phyloP scores from a whole-genome alignment of 2,888 invertebrate species.

The Amblyjoppa fuscipennis region DNA sequence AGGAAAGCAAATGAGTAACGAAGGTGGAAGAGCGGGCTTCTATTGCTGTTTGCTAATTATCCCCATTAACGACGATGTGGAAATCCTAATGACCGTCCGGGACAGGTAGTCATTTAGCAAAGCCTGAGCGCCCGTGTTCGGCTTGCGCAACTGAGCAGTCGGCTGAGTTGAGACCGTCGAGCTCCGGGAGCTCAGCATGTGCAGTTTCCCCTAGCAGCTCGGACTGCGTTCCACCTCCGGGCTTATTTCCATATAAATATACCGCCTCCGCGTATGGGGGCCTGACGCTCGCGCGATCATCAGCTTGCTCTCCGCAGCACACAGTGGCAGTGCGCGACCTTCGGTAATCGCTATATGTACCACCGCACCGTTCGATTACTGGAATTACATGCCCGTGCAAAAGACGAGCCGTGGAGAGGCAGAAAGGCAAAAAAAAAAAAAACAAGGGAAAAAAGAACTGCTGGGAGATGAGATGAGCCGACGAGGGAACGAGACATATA shows the following conservation, averaged over 20 bases:
- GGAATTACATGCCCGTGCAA: conserved; percentile 54
- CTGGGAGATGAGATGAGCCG: conserved; percentile 49
- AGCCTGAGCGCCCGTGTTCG: conserved; percentile 48
- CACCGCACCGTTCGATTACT: conserved; percentile 53
- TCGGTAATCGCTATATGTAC: conserved; percentile 54
- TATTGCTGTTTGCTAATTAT: conserved; percentile 71
- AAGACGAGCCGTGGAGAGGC: conserved; percentile 44
- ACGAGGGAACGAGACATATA: conserved; percentile 41
- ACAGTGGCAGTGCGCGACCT: conserved; percentile 54
- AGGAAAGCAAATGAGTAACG: conserved; percentile 40
- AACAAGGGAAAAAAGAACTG: conserved; percentile 19
- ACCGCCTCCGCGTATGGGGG: conserved; percentile 49
- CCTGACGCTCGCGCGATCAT: conserved; percentile 47
- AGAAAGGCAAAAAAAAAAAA: conserved; percentile 8
- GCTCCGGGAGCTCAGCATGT: neutral
- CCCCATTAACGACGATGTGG: conserved; percentile 71
- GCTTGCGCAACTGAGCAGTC: conserved; percentile 68
- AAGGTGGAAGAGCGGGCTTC: conserved; percentile 18
- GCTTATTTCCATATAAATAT: conserved; percentile 57
- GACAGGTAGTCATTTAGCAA: conserved; percentile 69
- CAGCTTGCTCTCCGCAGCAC: conserved; percentile 13
- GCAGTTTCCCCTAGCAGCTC: conserved; percentile 27
- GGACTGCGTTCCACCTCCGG: conserved; percentile 14
- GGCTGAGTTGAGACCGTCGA: conserved; percentile 4
- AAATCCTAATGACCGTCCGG: conserved; percentile 72